Conservation (phyloP, 2,888 invertebrate species). For the Disparrhopalites patrizii region DNA sequence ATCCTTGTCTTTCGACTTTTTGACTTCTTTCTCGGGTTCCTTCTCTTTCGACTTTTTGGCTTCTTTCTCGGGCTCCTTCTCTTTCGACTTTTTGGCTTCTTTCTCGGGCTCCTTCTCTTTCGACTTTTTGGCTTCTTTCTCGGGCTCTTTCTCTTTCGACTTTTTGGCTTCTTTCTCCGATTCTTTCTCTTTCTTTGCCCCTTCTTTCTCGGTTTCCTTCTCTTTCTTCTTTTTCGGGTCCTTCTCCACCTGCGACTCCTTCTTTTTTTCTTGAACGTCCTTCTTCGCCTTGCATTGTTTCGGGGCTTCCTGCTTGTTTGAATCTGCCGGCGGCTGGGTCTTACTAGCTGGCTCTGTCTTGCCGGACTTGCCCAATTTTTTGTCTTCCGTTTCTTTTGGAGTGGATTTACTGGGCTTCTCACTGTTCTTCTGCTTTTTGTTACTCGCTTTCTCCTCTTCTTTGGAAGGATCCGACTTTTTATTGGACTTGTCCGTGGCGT, state of each 20-base stretch:
- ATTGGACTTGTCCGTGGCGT: neutral
- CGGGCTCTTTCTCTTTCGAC: slow-evolving; percentile 26
- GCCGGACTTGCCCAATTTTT: neutral
- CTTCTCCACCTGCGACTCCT: slow-evolving; percentile 20
- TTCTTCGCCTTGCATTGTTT: slow-evolving; percentile 1
- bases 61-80: slow-evolving; percentile 23
- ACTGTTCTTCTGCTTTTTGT: slow-evolving; percentile 23
- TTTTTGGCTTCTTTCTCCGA: slow-evolving; percentile 15
- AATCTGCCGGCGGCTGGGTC: neutral
- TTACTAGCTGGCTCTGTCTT: slow-evolving; percentile 2
- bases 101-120: slow-evolving; percentile 19
- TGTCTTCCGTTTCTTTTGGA: neutral
- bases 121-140: neutral
- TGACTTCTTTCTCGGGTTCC: slow-evolving; percentile 16
- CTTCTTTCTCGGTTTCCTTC: slow-evolving; percentile 19
- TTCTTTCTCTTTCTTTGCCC: slow-evolving; percentile 20
- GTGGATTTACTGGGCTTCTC: slow-evolving; percentile 11
- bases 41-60: slow-evolving; percentile 23
- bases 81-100: slow-evolving; percentile 28
- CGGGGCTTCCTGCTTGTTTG: neutral
- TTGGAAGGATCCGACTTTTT: slow-evolving; percentile 1
- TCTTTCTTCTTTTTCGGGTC: slow-evolving; percentile 28
- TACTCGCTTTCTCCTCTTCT: neutral
- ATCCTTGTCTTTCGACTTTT: slow-evolving; percentile 23
- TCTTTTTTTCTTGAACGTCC: slow-evolving; percentile 1